Evolutionary conservation across 2,113 vertebrate species (phyloP), one percentile per base, ranked within the genome.

Genomic region (Otolemur garnettii): DNA sequence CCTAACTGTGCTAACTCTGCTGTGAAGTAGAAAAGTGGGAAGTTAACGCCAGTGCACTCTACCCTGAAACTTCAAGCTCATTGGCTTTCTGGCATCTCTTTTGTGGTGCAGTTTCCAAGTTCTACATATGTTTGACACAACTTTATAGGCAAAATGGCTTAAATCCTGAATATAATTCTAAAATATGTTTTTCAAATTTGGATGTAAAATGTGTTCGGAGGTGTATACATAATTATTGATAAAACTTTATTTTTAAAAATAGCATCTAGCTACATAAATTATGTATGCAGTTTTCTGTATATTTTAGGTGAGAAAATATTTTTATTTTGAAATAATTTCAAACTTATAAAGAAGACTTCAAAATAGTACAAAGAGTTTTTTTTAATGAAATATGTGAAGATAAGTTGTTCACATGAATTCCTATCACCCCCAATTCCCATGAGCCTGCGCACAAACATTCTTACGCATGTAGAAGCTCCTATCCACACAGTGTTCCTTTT

Each of bases 281-380:
- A 83, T 90, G 14, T 83, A 26, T 89, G 82, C 17, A 35, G 2
- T 86, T 90, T 92, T 93, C 30, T 17, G 8, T 68, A 87, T 75
- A 33, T 66, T 92, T 77, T 78, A 38, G 77, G 77, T 62, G 80
- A 57, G 78, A 18, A 83, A 35, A 26, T 90, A 72, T 50, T 82
- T 91, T 91, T 92, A 75, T 79, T 62, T 91, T 91, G n/a, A 94
- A 75, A 91, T 91, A 62, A 64, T 91, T 93, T 84, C 50, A 69
- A 94, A 71, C 12, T 77, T 89, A 92, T 4, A 42, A 17, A 33
- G 22, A 82, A 83, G 35, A 82, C 4, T 62, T 55, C 55, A 78
- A 21, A 64, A 84, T 45, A 72, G 12, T 78, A 42, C 80, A 71
- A 77, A 78, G 26, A 78, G n/a, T 28, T 42, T 87, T 92, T 45